These are phyloP conservation scores for Martes martes DNA, from an alignment of 2,113 vertebrate genomes.

Conservation along the genomic window DNA sequence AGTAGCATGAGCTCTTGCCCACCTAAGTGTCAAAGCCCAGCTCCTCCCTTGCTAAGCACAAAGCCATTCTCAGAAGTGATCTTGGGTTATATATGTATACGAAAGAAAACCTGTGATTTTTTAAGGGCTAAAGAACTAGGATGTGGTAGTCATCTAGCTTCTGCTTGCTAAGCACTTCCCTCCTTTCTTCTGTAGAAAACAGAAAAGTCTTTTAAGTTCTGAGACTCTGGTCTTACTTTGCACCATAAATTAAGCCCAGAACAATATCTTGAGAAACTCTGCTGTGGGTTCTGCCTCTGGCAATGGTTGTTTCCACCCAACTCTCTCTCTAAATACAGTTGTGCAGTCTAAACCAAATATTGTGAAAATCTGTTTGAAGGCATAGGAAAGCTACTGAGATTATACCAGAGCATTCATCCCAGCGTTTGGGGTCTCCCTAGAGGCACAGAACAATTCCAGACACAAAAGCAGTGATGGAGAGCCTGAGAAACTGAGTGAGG, in stretches of 20 bases:
- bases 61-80: not conserved
- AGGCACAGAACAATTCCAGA: not conserved
- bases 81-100: not conserved
- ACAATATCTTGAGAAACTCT: not conserved
- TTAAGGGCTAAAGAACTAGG: not conserved
- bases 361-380: not conserved
- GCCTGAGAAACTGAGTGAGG: not conserved
- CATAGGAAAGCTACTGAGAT: not conserved
- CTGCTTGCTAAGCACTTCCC: not conserved
- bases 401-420: not conserved
- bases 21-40: not conserved
- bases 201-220: conserved; percentile 32
- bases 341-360: not conserved
- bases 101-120: not conserved
- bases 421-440: not conserved
- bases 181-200: not conserved
- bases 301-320: not conserved
- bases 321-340: not conserved
- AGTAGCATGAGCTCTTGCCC: not conserved
- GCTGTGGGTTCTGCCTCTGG: not conserved
- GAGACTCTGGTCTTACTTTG: not conserved
- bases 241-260: not conserved
- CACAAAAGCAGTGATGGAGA: not conserved
- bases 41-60: not conserved
- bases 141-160: not conserved